Evolutionary conservation across 2,797 vertebrate genomes (phyloP).

Genomic region (Crocodylus rhombifer): DNA sequence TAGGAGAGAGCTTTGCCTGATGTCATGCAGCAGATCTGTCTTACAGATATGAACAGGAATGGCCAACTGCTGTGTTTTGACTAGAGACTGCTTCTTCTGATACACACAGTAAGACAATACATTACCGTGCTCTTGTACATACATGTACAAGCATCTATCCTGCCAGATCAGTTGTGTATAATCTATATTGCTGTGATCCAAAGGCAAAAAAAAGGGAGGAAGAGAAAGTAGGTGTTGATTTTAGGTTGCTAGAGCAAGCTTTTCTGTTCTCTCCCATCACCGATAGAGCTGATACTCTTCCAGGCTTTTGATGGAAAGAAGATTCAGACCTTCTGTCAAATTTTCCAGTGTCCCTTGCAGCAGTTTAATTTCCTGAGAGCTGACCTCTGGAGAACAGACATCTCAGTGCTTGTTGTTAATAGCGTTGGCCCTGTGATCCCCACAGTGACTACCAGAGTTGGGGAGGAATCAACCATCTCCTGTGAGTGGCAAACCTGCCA

Average conservation of each 20-base stretch:
- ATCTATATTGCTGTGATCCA: rapidly evolving
- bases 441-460: rapidly evolving
- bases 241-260: background rate
- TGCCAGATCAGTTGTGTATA: background rate
- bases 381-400: background rate
- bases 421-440: rapidly evolving
- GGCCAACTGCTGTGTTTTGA: background rate
- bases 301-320: background rate
- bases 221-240: background rate
- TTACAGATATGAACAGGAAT: background rate
- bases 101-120: rapidly evolving
- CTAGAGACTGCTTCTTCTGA: background rate
- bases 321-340: background rate
- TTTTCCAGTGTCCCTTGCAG: rapidly evolving
- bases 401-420: background rate
- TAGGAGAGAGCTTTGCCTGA: background rate
- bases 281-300: background rate
- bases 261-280: background rate
- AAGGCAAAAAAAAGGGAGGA: rapidly evolving
- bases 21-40: rapidly evolving
- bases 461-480: background rate
- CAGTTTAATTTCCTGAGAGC: background rate
- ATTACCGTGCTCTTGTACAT: background rate
- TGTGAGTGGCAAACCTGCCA: background rate
- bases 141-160: background rate